Evolutionary conservation across 2,113 vertebrate genomes (phyloP).

Genomic region (Rhegmatorhina hoffmannsi): DNA sequence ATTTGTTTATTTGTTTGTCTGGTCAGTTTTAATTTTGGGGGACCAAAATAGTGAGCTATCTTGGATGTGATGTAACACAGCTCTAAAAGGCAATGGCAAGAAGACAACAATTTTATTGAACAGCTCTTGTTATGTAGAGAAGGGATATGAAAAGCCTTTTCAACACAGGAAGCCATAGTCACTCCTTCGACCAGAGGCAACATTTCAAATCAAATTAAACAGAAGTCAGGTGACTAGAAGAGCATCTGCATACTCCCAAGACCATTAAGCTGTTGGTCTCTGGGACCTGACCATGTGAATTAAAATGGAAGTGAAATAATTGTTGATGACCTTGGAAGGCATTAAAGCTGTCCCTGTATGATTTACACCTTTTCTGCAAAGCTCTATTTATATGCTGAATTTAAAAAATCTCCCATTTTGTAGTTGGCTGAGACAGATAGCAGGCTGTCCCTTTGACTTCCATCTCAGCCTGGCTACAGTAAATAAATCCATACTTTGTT

Average conservation of each 20-base stretch:
- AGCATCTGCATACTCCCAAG: conserved; percentile 48
- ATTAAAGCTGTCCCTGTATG: not conserved
- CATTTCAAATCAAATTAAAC: conserved; percentile 52
- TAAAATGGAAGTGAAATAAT: not conserved
- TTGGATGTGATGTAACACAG: not conserved
- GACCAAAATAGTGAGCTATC: not conserved
- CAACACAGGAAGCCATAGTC: conserved; percentile 25
- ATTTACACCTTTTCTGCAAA: not conserved
- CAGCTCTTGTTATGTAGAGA: conserved; percentile 9
- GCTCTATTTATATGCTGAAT: not conserved
- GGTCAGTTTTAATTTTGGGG: not conserved
- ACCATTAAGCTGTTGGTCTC: not conserved
- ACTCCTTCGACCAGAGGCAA: conserved; percentile 10
- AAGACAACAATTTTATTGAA: not conserved
- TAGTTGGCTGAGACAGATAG: not conserved
- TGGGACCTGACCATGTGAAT: not conserved
- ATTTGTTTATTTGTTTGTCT: not conserved
- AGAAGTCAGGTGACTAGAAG: conserved; percentile 12
- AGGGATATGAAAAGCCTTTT: conserved; percentile 43
- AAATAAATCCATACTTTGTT: not conserved
- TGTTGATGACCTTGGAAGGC: not conserved
- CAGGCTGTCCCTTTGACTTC: not conserved
- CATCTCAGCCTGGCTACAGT: not conserved
- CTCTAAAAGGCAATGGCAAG: not conserved
- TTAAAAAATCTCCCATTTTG: conserved; percentile 10